Evolutionary conservation across 2,797 vertebrate species (phyloP).

Genomic region (Syngnathus rostellatus): DNA sequence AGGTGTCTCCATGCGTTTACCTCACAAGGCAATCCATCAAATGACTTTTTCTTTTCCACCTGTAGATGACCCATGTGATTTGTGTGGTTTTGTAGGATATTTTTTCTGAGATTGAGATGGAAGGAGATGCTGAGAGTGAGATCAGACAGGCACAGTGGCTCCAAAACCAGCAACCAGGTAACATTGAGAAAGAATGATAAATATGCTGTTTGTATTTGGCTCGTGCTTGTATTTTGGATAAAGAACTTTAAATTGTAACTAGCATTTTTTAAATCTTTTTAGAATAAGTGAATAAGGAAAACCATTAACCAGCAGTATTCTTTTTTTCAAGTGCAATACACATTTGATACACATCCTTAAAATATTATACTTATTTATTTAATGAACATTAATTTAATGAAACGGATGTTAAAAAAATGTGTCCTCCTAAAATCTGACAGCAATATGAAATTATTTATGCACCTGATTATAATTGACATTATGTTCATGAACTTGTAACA

Average conservation of each 20-base stretch:
- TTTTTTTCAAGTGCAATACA: no score
- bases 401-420: neutral
- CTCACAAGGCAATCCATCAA: neutral
- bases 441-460: neutral
- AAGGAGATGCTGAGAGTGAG: constrained; percentile 77
- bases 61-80: neutral
- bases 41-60: neutral
- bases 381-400: neutral
- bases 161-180: constrained; percentile 44
- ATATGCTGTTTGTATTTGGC: neutral
- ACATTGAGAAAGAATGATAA: neutral
- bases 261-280: neutral
- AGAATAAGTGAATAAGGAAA: no score
- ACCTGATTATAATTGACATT: no score
- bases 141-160: constrained; percentile 76
- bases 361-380: no score
- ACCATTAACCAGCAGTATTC: no score
- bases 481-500: no score
- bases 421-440: neutral
- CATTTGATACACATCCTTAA: neutral
- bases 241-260: neutral
- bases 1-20: constrained; percentile 61
- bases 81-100: constrained; percentile 65
- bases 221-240: neutral
- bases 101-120: constrained; percentile 81